Conservation (phyloP, 2,888 invertebrate species). For the Drosophila fungiperda region DNA sequence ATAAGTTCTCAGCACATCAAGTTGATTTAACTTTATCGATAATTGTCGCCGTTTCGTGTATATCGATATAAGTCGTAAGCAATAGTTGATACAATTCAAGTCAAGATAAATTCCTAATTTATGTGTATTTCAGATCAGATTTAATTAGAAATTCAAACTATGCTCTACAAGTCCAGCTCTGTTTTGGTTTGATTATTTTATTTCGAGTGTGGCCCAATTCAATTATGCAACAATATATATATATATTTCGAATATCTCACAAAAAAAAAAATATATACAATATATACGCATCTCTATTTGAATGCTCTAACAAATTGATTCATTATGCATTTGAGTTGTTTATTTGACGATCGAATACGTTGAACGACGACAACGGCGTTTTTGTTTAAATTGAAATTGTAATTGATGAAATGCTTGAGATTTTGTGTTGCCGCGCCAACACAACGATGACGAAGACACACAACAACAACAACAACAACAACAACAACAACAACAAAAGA, state of each 20-base stretch:
- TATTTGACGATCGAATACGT: slow-evolving; percentile 60
- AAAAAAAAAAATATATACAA: background rate
- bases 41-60: background rate
- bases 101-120: background rate
- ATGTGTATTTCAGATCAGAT: background rate
- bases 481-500: too few species aligned
- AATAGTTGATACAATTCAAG: background rate
- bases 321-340: slow-evolving; percentile 59
- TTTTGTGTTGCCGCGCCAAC: slow-evolving; percentile 49
- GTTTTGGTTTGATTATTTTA: background rate
- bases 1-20: background rate
- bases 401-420: slow-evolving; percentile 82
- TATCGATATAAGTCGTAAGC: background rate
- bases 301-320: slow-evolving; percentile 68
- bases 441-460: slow-evolving; percentile 16
- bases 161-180: background rate
- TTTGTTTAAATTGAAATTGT: slow-evolving; percentile 82
- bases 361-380: slow-evolving; percentile 41
- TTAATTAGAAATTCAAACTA: background rate
- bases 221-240: slow-evolving; percentile 26
- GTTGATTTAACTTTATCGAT: background rate
- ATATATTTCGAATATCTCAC: too few species aligned
- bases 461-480: slow-evolving; percentile 10
- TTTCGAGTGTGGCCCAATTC: slow-evolving; percentile 17
- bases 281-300: slow-evolving; percentile 66